Percentiles rank a stretch among this genome's conserved stretches.
Conservation (phyloP, 2,113 vertebrate genomes). For the Perccottus glenii region DNA sequence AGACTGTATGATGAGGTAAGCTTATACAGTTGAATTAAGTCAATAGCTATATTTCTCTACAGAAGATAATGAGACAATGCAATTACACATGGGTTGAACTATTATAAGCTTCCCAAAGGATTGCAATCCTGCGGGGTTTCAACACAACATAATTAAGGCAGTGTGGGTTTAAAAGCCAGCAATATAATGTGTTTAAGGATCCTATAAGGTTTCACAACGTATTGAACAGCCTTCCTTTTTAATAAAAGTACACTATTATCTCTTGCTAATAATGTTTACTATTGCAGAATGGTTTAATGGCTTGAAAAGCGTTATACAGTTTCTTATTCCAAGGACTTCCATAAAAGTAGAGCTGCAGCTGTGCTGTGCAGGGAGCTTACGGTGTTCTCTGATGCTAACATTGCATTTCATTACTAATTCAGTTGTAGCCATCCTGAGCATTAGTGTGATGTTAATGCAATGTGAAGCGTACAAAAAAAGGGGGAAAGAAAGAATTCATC, state of each 20-base stretch:
- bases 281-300: conserved; percentile 27
- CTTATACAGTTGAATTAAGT: conserved; percentile 42
- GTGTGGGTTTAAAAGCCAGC: conserved; percentile 54
- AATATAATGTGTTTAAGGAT: conserved; percentile 45
- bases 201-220: conserved; percentile 27
- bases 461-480: conserved; percentile 64
- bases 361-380: conserved; percentile 37
- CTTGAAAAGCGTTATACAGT: conserved; percentile 38
- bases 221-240: conserved; percentile 23
- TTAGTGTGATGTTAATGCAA: conserved; percentile 73
- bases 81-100: conserved; percentile 60
- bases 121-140: conserved; percentile 49
- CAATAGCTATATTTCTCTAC: conserved; percentile 33
- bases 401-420: conserved; percentile 80
- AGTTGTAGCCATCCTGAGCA: conserved; percentile 63
- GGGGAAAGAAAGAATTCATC: conserved; percentile 28
- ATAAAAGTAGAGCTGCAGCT: conserved; percentile 59
- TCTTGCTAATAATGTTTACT: conserved; percentile 36
- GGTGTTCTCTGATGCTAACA: conserved; percentile 55
- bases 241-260: conserved; percentile 37
- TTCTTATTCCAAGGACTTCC: conserved; percentile 44
- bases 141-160: conserved; percentile 61
- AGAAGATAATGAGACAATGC: conserved; percentile 55
- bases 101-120: conserved; percentile 54
- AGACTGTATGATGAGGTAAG: conserved; percentile 16